Base-by-base conservation (phyloP, 2,113 vertebrate genomes). In the Aptenodytes forsteri region DNA sequence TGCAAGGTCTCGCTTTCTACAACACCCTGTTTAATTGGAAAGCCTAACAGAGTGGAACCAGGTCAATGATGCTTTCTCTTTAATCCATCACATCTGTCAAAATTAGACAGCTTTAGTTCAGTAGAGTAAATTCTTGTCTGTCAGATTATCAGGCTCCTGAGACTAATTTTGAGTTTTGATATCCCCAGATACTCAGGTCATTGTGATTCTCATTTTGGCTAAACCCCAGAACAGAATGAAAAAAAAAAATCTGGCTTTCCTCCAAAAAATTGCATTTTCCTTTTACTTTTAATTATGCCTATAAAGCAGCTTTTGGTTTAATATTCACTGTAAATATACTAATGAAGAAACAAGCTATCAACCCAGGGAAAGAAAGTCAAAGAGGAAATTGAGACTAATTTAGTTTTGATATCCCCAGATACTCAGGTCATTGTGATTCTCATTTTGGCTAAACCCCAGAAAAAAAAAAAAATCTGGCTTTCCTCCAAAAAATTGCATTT, bases 11-110 rank as follows among this genome's bases (percentile, higher is more conserved):
- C 14, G 2, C 93, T 96, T 95, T 89, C 97, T 71, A 87, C 86
- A 93, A 49, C 88, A 96, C 30, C 85, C 85, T 93, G 86, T 96
- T 97, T 97, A 97, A 98, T 83, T 97, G 92, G 86, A 97, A 97
- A 98, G 89, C 47, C 94, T 95, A 97, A 96, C 65, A 78, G 97
- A 97, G 94, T 50, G 13, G 91, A 98, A 97, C 76, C 67, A 49
- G 97, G 97, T 97, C 98, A 98, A 27, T 73, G 95, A 75, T 56
- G 87, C 81, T 94, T 82, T 79, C 96, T 93, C 88, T 90, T 86
- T 91, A 92, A 98, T 96, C 88, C 93, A 97, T 94, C 82, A 61
- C 32, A 52, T 81, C 96, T 97, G 88, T 93, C 46, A 22, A 90
- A 96, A 94, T 61, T 56, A 96, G 92, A 97, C 69, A 88, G 56